A percentile compares a stretch with the other conserved stretches of the same genome.
These are phyloP conservation scores for Boloria selene DNA, from an alignment of 2,888 invertebrate genomes.

Conservation along the genomic window DNA sequence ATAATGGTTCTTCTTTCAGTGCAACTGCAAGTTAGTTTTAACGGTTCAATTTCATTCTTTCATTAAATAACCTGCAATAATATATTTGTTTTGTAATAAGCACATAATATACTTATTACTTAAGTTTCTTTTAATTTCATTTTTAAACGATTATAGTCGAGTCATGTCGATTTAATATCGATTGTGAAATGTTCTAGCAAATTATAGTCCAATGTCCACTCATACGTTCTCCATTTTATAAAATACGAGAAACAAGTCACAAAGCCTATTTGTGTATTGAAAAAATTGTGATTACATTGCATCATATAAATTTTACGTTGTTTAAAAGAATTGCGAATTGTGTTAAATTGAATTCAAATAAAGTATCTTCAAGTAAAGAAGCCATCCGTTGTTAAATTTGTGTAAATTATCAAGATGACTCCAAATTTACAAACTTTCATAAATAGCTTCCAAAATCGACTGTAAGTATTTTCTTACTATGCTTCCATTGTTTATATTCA, in stretches of 20 bases:
- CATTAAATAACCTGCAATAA: too few species aligned
- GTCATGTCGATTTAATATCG: slow-evolving; percentile 3
- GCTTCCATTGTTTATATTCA: too few species aligned
- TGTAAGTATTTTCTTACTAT: slow-evolving; percentile 80
- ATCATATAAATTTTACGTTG: slow-evolving; percentile 14
- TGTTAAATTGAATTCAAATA: not conserved
- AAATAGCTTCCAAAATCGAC: slow-evolving; percentile 86
- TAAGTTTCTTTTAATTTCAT: too few species aligned
- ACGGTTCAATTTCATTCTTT: too few species aligned
- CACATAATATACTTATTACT: too few species aligned
- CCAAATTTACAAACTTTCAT: slow-evolving; percentile 84
- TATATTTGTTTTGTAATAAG: too few species aligned
- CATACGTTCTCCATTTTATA: slow-evolving; percentile 17
- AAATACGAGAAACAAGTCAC: slow-evolving; percentile 3
- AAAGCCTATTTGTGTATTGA: slow-evolving; percentile 11
- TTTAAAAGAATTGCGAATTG: slow-evolving; percentile 15
- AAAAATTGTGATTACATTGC: slow-evolving; percentile 22
- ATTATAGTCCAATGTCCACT: slow-evolving; percentile 22
- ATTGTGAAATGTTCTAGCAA: slow-evolving; percentile 15
- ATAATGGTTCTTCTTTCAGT: too few species aligned
- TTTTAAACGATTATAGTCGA: slow-evolving; percentile 8
- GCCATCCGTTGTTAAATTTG: not conserved
- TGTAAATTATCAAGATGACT: slow-evolving; percentile 73
- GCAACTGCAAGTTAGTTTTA: too few species aligned
- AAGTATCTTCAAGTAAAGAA: not conserved